phyloP scores from a whole-genome alignment of 92 coral and sea anemone genomes.

The Virgularia gustaviana region DNA sequence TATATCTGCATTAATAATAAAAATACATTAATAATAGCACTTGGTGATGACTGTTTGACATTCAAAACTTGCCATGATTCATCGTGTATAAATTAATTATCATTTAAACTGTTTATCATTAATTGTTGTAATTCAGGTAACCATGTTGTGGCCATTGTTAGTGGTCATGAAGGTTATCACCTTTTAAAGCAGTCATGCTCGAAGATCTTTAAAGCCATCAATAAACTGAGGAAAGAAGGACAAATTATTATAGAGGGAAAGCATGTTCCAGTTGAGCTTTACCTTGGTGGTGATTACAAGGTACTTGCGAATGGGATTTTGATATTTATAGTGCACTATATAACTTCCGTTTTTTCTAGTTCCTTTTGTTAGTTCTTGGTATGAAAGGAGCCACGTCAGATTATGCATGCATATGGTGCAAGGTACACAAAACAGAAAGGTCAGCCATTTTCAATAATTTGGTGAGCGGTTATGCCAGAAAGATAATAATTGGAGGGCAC shows the following conservation, averaged over 20 bases:
- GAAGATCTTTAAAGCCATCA: background rate
- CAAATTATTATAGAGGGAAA: background rate
- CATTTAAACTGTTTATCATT: too few relatives aligned
- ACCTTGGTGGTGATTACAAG: background rate
- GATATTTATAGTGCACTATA: background rate
- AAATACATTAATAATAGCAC: too few relatives aligned
- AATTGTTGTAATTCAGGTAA: background rate
- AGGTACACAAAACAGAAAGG: background rate
- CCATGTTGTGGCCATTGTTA: background rate
- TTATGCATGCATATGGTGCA: too few relatives aligned
- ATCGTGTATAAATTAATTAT: too few relatives aligned
- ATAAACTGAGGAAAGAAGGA: background rate
- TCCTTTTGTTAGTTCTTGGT: slow-evolving; percentile 2
- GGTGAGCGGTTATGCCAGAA: too few relatives aligned
- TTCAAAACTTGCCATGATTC: too few relatives aligned
- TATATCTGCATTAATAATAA: too few relatives aligned
- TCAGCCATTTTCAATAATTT: too few relatives aligned
- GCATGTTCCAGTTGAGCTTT: slow-evolving; percentile 1
- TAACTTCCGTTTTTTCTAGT: background rate
- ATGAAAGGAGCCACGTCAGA: too few relatives aligned
- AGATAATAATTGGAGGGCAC: too few relatives aligned
- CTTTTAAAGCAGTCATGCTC: background rate
- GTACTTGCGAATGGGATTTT: too few relatives aligned
- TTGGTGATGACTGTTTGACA: too few relatives aligned
- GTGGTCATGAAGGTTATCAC: background rate